Percentiles rank a stretch among this genome's conserved stretches.
Evolutionary conservation across 2,888 invertebrate genomes (phyloP).

Genomic region (Nyleta sp.): DNA sequence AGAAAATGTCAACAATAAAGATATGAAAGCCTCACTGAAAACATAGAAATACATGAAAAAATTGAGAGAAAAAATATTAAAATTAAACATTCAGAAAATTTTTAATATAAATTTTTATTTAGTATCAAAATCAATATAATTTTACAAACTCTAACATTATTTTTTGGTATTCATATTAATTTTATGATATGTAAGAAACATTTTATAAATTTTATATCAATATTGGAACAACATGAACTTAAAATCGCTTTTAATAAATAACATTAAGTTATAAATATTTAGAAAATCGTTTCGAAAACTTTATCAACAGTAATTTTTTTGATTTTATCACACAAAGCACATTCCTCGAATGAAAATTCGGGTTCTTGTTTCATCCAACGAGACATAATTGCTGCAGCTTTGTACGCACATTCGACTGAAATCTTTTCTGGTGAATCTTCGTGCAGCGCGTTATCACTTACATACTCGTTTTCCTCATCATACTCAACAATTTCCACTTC

Average conservation of each 20-base stretch:
- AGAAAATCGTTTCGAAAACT: conserved; percentile 1
- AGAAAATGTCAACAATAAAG: too few relatives aligned
- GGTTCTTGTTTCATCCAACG: conserved; percentile 5
- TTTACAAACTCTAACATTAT: too few relatives aligned
- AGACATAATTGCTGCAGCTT: conserved; percentile 15
- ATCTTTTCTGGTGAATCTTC: background rate
- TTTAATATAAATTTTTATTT: too few relatives aligned
- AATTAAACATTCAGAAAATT: too few relatives aligned
- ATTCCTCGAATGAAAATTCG: conserved; percentile 4
- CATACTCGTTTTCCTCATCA: background rate
- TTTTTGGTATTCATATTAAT: too few relatives aligned
- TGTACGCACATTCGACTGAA: background rate
- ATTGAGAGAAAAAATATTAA: too few relatives aligned
- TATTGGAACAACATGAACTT: too few relatives aligned
- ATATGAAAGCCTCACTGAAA: too few relatives aligned
- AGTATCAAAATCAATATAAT: too few relatives aligned
- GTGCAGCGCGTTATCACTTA: background rate
- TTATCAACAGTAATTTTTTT: conserved; percentile 2
- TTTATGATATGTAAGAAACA: too few relatives aligned
- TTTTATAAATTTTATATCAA: too few relatives aligned
- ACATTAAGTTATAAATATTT: background rate
- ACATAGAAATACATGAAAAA: too few relatives aligned
- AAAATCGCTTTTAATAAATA: conserved; percentile 1
- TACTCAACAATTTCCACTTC: background rate
- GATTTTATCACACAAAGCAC: conserved; percentile 4